Conservation (phyloP, 1,140 invertebrate genomes). For the Brachionus plicatilis region DNA sequence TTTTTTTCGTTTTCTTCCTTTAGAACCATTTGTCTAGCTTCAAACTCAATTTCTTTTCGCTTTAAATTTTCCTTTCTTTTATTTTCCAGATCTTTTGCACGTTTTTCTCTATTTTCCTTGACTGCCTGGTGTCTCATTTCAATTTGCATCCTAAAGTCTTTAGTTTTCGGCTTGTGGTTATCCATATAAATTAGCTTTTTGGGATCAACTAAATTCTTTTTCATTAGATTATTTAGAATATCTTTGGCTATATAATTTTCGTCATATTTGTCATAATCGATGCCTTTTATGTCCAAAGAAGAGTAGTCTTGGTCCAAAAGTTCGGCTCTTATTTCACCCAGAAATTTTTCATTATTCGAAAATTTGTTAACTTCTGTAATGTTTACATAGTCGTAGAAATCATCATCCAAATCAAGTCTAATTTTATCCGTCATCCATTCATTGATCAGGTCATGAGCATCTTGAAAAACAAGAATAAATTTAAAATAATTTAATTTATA, state of each 20-base stretch:
- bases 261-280: slow-evolving; percentile 45
- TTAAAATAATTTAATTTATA: background rate
- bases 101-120: slow-evolving; percentile 52
- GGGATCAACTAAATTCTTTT: slow-evolving; percentile 43
- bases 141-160: slow-evolving; percentile 48
- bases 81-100: slow-evolving; percentile 46
- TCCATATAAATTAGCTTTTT: slow-evolving; percentile 45
- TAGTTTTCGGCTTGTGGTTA: slow-evolving; percentile 41
- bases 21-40: slow-evolving; percentile 48
- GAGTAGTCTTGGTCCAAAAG: background rate
- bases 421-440: slow-evolving; percentile 50
- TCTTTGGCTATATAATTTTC: slow-evolving; percentile 44
- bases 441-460: slow-evolving; percentile 48
- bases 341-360: slow-evolving; percentile 40
- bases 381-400: slow-evolving; percentile 27
- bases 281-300: slow-evolving; percentile 43
- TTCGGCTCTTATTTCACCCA: slow-evolving; percentile 40
- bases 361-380: background rate
- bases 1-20: slow-evolving; percentile 50
- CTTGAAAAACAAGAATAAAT: background rate
- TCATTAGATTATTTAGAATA: slow-evolving; percentile 47
- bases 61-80: slow-evolving; percentile 44
- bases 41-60: slow-evolving; percentile 48
- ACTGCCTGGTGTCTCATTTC: slow-evolving; percentile 48
- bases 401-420: slow-evolving; percentile 43